Conservation (phyloP, 2,113 vertebrate species). For the Sinocyclocheilus anshuiensis region DNA sequence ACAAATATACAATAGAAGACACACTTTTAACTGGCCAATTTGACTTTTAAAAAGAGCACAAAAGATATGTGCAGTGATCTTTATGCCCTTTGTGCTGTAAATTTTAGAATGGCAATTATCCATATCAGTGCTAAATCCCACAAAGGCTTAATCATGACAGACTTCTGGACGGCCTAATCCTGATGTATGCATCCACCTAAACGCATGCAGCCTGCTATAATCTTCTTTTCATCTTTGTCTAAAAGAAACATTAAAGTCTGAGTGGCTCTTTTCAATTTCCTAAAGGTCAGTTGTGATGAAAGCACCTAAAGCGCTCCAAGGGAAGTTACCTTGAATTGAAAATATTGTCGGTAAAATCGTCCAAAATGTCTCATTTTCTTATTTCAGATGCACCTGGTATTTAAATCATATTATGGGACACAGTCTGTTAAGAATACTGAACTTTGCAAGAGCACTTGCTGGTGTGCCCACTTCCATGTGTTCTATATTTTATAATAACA, state of each 20-base stretch:
- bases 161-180: background rate
- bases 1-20: background rate
- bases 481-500: background rate
- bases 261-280: background rate
- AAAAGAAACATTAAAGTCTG: background rate
- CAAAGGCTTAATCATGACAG: background rate
- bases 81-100: background rate
- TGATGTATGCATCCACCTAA: constrained; percentile 14
- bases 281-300: constrained; percentile 22
- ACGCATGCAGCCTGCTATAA: background rate
- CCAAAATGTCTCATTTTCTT: constrained; percentile 27
- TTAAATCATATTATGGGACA: constrained; percentile 31
- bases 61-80: background rate
- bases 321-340: constrained; percentile 9
- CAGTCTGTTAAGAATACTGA: constrained; percentile 21
- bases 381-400: constrained; percentile 21
- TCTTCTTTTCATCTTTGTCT: constrained; percentile 1
- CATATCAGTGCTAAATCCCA: background rate
- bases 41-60: background rate
- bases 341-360: background rate
- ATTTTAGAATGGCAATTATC: background rate
- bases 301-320: background rate
- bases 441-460: constrained; percentile 27
- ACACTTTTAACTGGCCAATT: background rate
- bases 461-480: constrained; percentile 12